Conservation (phyloP, 2,888 invertebrate genomes). For the Spilosoma lubricipeda region DNA sequence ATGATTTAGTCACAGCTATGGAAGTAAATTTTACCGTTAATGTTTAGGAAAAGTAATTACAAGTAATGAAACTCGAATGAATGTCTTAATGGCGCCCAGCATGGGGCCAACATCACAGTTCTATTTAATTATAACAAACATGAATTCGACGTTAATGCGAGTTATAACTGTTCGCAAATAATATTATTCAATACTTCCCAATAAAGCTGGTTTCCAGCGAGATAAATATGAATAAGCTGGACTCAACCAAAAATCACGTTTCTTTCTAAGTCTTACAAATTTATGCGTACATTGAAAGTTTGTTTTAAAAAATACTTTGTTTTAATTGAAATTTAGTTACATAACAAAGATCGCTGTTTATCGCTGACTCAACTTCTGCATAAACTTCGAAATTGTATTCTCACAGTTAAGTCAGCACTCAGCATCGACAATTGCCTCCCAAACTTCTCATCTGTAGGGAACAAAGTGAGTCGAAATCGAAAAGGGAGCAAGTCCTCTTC, state of each 20-base stretch:
- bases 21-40: constrained; percentile 5
- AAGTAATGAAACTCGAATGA: constrained; percentile 18
- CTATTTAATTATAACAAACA: constrained; percentile 34
- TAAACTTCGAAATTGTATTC: constrained; percentile 1
- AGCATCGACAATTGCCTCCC: constrained; percentile 1
- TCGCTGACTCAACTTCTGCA: neutral
- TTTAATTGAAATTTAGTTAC: too few species aligned
- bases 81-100: constrained; percentile 41
- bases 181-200: constrained; percentile 3
- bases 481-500: constrained; percentile 5
- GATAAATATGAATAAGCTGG: neutral
- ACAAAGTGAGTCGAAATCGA: constrained; percentile 6
- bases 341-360: too few species aligned
- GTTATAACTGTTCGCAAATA: constrained; percentile 39
- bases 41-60: constrained; percentile 6
- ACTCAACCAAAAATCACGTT: neutral
- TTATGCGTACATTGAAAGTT: too few species aligned
- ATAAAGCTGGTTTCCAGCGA: neutral
- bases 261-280: too few species aligned
- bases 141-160: constrained; percentile 25
- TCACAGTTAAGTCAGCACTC: constrained; percentile 7
- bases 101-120: constrained; percentile 37
- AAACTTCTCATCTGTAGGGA: constrained; percentile 18
- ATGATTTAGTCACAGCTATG: neutral
- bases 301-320: too few species aligned